A percentile compares a stretch with the other conserved stretches of the same genome.
Evolutionary conservation across 2,888 invertebrate genomes (phyloP).

Genomic region (Torymus texanus): DNA sequence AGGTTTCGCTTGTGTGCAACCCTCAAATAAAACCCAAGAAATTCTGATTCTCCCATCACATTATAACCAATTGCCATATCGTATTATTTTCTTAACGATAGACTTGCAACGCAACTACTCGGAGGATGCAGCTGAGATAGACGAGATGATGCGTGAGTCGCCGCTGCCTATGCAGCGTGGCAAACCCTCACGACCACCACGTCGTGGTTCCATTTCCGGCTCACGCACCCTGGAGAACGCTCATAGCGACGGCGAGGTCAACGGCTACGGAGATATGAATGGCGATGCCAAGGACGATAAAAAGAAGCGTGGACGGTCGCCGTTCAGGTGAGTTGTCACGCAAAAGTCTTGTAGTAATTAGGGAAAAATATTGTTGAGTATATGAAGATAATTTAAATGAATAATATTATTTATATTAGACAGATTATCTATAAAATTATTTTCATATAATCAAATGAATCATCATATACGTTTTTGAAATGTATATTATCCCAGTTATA

Average conservation of each 20-base stretch:
- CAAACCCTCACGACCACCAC: slow-evolving; percentile 83
- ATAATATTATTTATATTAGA: too few relatives aligned
- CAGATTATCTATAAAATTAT: too few relatives aligned
- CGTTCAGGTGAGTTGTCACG: slow-evolving; percentile 83
- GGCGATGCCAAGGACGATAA: slow-evolving; percentile 83
- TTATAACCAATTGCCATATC: not conserved
- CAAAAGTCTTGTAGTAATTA: not conserved
- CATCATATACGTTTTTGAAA: too few relatives aligned
- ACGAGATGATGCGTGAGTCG: slow-evolving; percentile 80
- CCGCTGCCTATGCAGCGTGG: slow-evolving; percentile 71
- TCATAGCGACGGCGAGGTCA: slow-evolving; percentile 86
- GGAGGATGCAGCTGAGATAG: slow-evolving; percentile 87
- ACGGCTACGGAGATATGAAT: slow-evolving; percentile 80
- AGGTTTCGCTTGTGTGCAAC: too few relatives aligned
- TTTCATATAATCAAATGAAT: too few relatives aligned
- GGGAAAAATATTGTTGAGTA: not conserved
- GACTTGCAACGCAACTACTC: slow-evolving; percentile 89
- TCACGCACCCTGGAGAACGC: slow-evolving; percentile 80
- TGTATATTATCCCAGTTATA: too few relatives aligned
- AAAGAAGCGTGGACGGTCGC: slow-evolving; percentile 90
- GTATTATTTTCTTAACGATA: slow-evolving; percentile 65
- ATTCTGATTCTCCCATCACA: too few relatives aligned
- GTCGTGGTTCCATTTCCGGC: slow-evolving; percentile 82
- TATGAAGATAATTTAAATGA: too few relatives aligned
- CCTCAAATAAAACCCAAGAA: too few relatives aligned